These are phyloP conservation scores for Megaleporinus macrocephalus DNA, from an alignment of 2,113 vertebrate genomes.

Conservation along the genomic window DNA sequence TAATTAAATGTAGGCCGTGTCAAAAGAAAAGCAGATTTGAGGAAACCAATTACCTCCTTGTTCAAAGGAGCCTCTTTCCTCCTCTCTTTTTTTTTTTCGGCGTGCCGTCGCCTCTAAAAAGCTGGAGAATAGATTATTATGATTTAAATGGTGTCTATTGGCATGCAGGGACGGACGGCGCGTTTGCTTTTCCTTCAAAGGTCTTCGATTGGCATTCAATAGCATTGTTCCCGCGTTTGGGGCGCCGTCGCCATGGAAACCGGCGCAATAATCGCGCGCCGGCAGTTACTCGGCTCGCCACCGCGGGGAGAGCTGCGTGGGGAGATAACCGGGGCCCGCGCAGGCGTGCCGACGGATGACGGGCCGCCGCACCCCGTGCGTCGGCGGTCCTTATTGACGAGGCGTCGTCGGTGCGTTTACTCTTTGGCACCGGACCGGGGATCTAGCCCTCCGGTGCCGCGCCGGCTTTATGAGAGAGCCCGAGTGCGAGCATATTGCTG, in stretches of 20 bases:
- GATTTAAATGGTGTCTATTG: conserved; percentile 55
- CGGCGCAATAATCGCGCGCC: conserved; percentile 52
- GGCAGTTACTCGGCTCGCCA: conserved; percentile 50
- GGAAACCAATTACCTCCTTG: conserved; percentile 57
- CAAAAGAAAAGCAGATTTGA: conserved; percentile 57
- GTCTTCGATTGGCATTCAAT: conserved; percentile 50
- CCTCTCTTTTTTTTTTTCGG: no score
- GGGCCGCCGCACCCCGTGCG: no score
- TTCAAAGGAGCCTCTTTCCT: conserved; percentile 45
- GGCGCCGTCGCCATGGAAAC: conserved; percentile 52
- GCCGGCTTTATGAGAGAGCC: conserved; percentile 29
- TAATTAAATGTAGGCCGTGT: conserved; percentile 57
- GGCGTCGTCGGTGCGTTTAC: conserved; percentile 16
- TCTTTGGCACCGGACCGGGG: conserved; percentile 28
- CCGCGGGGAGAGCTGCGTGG: conserved; percentile 44
- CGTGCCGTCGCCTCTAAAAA: conserved; percentile 33
- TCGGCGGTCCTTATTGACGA: neutral
- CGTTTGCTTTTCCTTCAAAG: conserved; percentile 39
- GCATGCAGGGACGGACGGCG: conserved; percentile 38
- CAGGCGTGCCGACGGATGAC: no score
- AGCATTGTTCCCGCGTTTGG: conserved; percentile 42
- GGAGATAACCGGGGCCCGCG: conserved; percentile 35
- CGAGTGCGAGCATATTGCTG: conserved; percentile 23
- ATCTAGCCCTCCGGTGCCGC: conserved; percentile 23
- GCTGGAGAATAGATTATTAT: conserved; percentile 54